Conservation (phyloP, 1,140 invertebrate species). For the Drosophila parabipectinata region DNA sequence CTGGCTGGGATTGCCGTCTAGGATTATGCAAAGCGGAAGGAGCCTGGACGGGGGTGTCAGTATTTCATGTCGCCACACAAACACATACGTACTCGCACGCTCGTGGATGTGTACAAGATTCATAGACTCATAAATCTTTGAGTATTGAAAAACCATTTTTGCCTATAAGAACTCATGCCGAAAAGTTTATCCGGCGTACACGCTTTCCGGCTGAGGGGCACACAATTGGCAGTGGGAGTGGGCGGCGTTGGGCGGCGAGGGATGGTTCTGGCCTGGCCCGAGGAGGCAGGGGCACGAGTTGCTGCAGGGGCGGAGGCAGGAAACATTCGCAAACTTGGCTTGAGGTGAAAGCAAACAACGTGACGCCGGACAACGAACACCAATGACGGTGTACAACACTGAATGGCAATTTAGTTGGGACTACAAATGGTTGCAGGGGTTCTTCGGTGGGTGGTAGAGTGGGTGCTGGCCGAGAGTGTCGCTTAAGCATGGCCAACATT, state of each 20-base stretch:
- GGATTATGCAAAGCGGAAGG: constrained; percentile 24
- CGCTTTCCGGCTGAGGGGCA: constrained; percentile 21
- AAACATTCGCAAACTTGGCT: constrained; percentile 72
- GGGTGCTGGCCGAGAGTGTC: background rate
- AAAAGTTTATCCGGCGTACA: constrained; percentile 69
- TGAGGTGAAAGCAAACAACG: constrained; percentile 80
- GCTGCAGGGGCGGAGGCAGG: background rate
- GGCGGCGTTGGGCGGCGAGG: background rate
- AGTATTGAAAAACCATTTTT: constrained; percentile 82
- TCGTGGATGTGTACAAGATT: constrained; percentile 68
- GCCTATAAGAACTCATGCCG: constrained; percentile 79
- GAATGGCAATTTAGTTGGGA: constrained; percentile 72
- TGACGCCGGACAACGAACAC: constrained; percentile 67
- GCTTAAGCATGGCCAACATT: constrained; percentile 21
- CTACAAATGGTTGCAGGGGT: constrained; percentile 48
- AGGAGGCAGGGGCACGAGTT: background rate
- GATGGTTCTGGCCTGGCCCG: background rate
- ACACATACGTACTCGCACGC: constrained; percentile 23
- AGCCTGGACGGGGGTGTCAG: constrained; percentile 38
- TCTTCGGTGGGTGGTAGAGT: constrained; percentile 1
- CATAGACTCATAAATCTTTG: constrained; percentile 82
- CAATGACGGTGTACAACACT: constrained; percentile 67
- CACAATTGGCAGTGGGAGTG: background rate
- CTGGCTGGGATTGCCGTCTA: constrained; percentile 7
- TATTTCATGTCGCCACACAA: constrained; percentile 65